phyloP scores from a whole-genome alignment of 2,888 invertebrate genomes.

The Pachliopta kotzebuea region DNA sequence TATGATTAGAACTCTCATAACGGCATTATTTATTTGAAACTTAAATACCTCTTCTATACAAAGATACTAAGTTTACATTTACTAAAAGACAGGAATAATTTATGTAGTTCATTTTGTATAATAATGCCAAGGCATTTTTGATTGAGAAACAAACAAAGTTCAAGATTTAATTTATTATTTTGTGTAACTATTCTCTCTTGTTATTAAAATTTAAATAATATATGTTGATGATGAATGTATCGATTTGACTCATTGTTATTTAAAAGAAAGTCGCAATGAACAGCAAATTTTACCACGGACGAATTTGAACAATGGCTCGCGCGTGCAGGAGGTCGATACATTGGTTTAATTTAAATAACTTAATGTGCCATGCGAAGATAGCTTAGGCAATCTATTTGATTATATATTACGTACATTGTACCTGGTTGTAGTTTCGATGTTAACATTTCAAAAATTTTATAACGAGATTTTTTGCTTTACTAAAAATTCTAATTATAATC shows the following conservation, averaged over 20 bases:
- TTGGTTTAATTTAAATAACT: constrained; percentile 38
- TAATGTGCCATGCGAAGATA: constrained; percentile 38
- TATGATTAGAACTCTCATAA: background rate
- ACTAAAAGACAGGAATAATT: too few relatives aligned
- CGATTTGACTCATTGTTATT: background rate
- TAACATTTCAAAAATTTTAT: constrained; percentile 39
- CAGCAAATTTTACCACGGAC: constrained; percentile 35
- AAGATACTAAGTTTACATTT: too few relatives aligned
- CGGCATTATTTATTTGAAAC: too few relatives aligned
- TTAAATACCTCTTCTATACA: too few relatives aligned
- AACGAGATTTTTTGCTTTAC: too few relatives aligned
- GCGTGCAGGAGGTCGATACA: constrained; percentile 32
- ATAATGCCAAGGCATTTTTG: too few relatives aligned
- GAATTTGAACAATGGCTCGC: constrained; percentile 38
- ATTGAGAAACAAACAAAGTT: too few relatives aligned
- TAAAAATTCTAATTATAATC: constrained; percentile 7
- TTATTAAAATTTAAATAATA: background rate
- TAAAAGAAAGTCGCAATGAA: constrained; percentile 35
- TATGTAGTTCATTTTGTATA: too few relatives aligned
- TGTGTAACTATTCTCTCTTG: too few relatives aligned
- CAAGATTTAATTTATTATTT: too few relatives aligned
- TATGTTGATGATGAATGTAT: background rate
- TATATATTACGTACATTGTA: constrained; percentile 41
- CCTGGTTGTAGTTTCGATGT: constrained; percentile 35
- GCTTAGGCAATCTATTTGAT: constrained; percentile 46